Evolutionary conservation across 2,797 vertebrate genomes (phyloP).

Genomic region (Myioborus melanocephalus): DNA sequence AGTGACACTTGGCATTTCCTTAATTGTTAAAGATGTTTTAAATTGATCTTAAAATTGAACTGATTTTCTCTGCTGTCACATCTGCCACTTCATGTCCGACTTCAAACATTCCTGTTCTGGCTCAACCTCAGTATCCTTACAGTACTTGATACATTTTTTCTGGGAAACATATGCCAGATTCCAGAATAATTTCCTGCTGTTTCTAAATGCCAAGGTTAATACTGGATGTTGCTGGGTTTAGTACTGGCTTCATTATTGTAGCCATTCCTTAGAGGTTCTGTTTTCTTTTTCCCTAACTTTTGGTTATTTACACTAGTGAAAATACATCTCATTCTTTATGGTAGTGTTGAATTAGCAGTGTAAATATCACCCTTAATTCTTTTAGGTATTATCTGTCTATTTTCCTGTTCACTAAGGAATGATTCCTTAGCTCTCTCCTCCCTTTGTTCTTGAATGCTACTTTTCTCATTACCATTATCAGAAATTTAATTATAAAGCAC

Average conservation of each 20-base stretch:
- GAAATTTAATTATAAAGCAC: background rate
- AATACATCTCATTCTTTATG: conserved; percentile 29
- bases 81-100: background rate
- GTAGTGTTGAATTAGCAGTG: conserved; percentile 7
- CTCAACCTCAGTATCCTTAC: background rate
- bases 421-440: background rate
- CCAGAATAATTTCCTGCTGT: background rate
- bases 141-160: background rate
- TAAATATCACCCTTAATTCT: conserved; percentile 36
- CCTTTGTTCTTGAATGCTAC: background rate
- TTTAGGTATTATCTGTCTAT: conserved; percentile 25
- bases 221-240: background rate
- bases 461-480: background rate
- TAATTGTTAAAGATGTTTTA: background rate
- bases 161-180: background rate
- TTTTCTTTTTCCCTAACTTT: conserved; percentile 6
- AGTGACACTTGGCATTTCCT: background rate
- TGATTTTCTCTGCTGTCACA: background rate
- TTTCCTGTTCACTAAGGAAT: conserved; percentile 4
- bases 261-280: background rate
- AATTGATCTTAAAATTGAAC: background rate
- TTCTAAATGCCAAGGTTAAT: conserved; percentile 23
- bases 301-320: conserved; percentile 14
- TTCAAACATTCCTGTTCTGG: conserved; percentile 10
- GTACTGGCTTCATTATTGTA: background rate